Base-by-base conservation (phyloP, 2,888 invertebrate genomes). In the Molanna angustata region DNA sequence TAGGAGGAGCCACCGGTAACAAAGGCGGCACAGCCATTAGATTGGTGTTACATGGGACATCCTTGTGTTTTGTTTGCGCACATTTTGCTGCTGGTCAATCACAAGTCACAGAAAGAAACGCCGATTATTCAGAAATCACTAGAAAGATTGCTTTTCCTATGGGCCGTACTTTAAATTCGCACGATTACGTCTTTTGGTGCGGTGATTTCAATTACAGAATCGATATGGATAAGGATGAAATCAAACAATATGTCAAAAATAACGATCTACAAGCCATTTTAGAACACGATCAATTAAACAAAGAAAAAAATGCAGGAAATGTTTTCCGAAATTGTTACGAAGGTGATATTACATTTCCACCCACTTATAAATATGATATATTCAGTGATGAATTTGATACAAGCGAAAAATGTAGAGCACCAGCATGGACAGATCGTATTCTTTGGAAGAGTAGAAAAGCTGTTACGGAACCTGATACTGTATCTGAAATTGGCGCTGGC, bases 321-420 rank as follows among this genome's bases (percentile, higher is more conserved):
- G 91, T 93, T 1, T 99, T 99, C 67, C 87, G 89, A 66, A 92
- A 93, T 64, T 99, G 94, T 68, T 79, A 85, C 49, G 99, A 99
- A 76, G 98, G 95, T 0, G 85, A 87, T 47, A 86, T 97, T 22
- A 84, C 80, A 39, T 99, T 99, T 69, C 83, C 91, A 11, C 99
- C 99, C 0, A 99, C 99, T 0, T 99, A 99, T 71, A 99, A 99
- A 69, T 99, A 99, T 68, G 99, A 99, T 75, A 76, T 97, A 50
- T 98, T 98, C 69, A 96, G 95, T 64, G 95, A 98, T 69, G 97
- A 98, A 72, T 99, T 97, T 68, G 99, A 99, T 69, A 98, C 99
- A 0, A 97, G 97, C 67, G 99, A 99, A 69, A 99, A 99, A 72
- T 87, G 88, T 66, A 82, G 98, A 53, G 90, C 94, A 1, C 99